Conservation (phyloP, 1,140 invertebrate genomes). For the Drosophila varians region DNA sequence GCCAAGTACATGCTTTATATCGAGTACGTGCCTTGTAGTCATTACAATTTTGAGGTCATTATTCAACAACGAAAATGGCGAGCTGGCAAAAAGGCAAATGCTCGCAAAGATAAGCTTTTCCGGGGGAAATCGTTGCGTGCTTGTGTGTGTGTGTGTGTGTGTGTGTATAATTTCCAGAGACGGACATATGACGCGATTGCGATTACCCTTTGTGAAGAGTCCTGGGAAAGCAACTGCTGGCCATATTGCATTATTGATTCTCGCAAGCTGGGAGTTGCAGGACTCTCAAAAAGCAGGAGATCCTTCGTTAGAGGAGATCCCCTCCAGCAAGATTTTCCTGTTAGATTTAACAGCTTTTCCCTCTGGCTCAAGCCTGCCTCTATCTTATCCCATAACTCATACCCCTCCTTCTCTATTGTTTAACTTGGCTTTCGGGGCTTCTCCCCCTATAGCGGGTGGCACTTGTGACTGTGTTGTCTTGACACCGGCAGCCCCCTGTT, state of each 20-base stretch:
- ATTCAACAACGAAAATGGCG: constrained; percentile 68
- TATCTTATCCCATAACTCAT: background rate
- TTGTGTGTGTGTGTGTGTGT: background rate
- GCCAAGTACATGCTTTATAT: constrained; percentile 54
- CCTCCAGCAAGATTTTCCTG: background rate
- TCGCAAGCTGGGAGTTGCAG: no score
- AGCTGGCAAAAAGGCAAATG: constrained; percentile 44
- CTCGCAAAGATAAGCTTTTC: constrained; percentile 31
- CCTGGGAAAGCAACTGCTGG: constrained; percentile 3
- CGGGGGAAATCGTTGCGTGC: background rate
- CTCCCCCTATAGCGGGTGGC: constrained; percentile 12
- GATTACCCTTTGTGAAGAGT: constrained; percentile 14
- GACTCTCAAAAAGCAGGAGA: no score
- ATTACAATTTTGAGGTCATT: constrained; percentile 78
- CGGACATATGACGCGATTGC: constrained; percentile 35
- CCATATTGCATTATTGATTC: constrained; percentile 27
- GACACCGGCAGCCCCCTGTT: constrained; percentile 9
- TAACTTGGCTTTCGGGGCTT: constrained; percentile 24
- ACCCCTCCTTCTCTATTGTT: constrained; percentile 21
- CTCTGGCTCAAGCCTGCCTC: background rate
- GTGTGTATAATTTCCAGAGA: constrained; percentile 10
- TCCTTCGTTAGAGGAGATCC: no score
- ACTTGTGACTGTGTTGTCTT: constrained; percentile 35
- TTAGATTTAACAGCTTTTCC: no score
- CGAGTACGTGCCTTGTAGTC: constrained; percentile 76